phyloP scores from a whole-genome alignment of 2,113 vertebrate genomes.

The Cichladusa arquata region DNA sequence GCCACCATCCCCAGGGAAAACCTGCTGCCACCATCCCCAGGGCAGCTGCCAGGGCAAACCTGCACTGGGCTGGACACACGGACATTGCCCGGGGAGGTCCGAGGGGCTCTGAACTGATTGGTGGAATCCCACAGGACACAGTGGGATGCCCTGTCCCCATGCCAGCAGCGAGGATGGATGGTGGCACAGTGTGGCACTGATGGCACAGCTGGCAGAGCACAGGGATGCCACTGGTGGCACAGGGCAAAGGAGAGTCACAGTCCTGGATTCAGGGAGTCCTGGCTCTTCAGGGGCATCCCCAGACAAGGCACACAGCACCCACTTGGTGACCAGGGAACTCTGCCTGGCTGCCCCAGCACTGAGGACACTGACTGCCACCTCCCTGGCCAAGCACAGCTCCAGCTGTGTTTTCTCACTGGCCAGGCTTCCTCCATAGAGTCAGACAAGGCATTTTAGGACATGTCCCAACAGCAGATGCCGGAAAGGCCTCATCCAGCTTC shows the following conservation, averaged over 20 bases:
- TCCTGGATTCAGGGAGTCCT: rapidly evolving
- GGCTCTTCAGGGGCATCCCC: not conserved
- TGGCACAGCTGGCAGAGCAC: not conserved
- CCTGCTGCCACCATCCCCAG: not conserved
- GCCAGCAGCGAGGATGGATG: not conserved
- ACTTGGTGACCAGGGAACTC: rapidly evolving
- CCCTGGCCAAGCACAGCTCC: rapidly evolving
- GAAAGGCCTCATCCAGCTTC: slow-evolving; percentile 25
- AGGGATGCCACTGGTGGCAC: not conserved
- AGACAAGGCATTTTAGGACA: not conserved
- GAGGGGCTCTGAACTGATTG: not conserved
- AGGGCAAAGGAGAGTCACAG: not conserved
- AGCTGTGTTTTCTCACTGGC: rapidly evolving
- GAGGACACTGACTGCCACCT: rapidly evolving
- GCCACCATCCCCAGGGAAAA: not conserved
- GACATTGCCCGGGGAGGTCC: rapidly evolving
- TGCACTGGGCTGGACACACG: rapidly evolving
- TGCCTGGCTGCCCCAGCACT: rapidly evolving
- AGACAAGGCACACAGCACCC: rapidly evolving
- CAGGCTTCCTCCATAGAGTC: not conserved
- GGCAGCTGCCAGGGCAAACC: not conserved
- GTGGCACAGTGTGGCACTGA: not conserved
- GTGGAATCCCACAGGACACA: not conserved
- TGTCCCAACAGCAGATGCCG: not conserved
- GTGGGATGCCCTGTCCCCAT: not conserved